Percentiles rank a stretch among this genome's conserved stretches.
Conservation (phyloP, 2,888 invertebrate genomes). For the Sipha maydis region DNA sequence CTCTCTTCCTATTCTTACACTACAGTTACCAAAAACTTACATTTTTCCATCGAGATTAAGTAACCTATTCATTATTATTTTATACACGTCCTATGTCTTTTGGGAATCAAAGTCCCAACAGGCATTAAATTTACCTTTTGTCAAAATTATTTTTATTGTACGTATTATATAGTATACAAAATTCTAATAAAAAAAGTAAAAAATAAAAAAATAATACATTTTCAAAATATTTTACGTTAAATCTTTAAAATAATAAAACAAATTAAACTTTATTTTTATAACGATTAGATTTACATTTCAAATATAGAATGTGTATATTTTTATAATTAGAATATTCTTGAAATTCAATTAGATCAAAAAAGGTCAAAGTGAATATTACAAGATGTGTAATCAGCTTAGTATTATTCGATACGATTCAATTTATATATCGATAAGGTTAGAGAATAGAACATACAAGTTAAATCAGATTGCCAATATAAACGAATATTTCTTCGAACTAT, state of each 20-base stretch:
- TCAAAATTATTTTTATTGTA: constrained; percentile 27
- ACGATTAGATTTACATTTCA: neutral
- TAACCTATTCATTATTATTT: constrained; percentile 40
- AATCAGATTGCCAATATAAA: neutral
- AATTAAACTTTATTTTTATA: neutral
- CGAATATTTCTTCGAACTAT: neutral
- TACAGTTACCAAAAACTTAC: neutral
- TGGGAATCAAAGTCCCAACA: constrained; percentile 12
- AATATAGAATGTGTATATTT: constrained; percentile 19
- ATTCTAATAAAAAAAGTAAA: neutral
- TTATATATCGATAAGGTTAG: constrained; percentile 44
- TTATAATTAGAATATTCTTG: constrained; percentile 17
- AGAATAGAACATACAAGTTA: constrained; percentile 15
- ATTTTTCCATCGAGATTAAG: constrained; percentile 16
- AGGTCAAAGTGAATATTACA: constrained; percentile 42
- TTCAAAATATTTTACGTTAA: neutral
- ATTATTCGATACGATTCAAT: constrained; percentile 47
- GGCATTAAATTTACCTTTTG: constrained; percentile 42
- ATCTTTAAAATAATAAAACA: neutral
- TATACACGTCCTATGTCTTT: constrained; percentile 16
- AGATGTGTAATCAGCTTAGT: constrained; percentile 40
- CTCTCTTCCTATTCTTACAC: neutral
- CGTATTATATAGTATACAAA: neutral
- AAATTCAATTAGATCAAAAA: constrained; percentile 31
- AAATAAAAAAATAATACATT: too few relatives aligned